Evolutionary conservation across 2,888 invertebrate genomes (phyloP).

Genomic region (Trichopoda pennipes): DNA sequence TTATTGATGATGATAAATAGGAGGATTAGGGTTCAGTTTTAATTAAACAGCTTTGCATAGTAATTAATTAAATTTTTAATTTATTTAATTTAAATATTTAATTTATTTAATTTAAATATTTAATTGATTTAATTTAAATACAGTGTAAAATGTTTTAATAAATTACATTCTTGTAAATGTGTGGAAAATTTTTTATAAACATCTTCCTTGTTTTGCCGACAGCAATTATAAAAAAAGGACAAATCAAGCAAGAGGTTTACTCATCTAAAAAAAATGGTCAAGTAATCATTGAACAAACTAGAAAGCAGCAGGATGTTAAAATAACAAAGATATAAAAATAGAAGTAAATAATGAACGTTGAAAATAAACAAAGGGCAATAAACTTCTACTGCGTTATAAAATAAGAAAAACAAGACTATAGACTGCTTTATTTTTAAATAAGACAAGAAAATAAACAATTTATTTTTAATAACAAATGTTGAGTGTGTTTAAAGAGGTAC

Average conservation of each 20-base stretch:
- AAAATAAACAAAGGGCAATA: slow-evolving; percentile 49
- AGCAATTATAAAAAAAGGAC: slow-evolving; percentile 9
- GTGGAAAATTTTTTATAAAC: too few species aligned
- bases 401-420: not conserved
- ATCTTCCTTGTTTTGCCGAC: not conserved
- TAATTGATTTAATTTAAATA: too few species aligned
- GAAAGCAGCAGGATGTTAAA: slow-evolving; percentile 44
- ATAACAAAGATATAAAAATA: slow-evolving; percentile 26
- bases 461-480: slow-evolving; percentile 1
- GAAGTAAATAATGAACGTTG: not conserved
- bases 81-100: too few species aligned
- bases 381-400: slow-evolving; percentile 14
- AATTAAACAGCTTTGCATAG: too few species aligned
- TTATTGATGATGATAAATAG: too few species aligned
- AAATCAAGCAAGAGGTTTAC: slow-evolving; percentile 1
- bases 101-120: too few species aligned
- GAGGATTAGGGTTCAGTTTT: too few species aligned
- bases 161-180: too few species aligned
- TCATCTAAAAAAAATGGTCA: not conserved
- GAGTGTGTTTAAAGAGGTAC: too few species aligned
- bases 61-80: too few species aligned
- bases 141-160: too few species aligned
- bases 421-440: not conserved
- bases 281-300: slow-evolving; percentile 21
- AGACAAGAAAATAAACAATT: not conserved